Conservation (phyloP, 2,113 vertebrate species). For the Rutilus rutilus region DNA sequence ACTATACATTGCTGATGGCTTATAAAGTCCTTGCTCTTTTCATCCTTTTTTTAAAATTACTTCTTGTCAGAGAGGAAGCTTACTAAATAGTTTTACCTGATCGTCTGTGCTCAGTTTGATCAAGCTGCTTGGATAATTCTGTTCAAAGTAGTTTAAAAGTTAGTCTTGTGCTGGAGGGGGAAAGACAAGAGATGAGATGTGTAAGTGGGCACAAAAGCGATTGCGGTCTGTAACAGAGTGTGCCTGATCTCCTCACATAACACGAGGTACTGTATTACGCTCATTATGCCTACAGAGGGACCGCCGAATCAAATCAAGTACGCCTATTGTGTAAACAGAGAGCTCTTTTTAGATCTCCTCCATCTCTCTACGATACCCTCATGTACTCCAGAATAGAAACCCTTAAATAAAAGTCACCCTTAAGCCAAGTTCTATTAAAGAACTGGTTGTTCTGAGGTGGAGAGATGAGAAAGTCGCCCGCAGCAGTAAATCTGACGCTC, state of each 20-base stretch:
- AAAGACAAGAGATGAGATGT: slow-evolving; percentile 28
- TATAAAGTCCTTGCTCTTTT: background rate
- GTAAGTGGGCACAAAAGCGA: slow-evolving; percentile 46
- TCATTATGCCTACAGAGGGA: slow-evolving; percentile 44
- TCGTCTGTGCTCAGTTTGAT: slow-evolving; percentile 46
- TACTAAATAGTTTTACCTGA: slow-evolving; percentile 36
- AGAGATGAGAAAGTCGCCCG: slow-evolving; percentile 21
- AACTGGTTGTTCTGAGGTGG: slow-evolving; percentile 23
- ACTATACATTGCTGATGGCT: slow-evolving; percentile 9
- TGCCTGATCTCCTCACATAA: slow-evolving; percentile 41
- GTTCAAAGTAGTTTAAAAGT: slow-evolving; percentile 70
- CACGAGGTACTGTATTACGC: slow-evolving; percentile 35
- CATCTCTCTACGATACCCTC: background rate
- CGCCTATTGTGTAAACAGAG: slow-evolving; percentile 44
- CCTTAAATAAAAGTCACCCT: slow-evolving; percentile 34
- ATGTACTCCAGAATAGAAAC: slow-evolving; percentile 37
- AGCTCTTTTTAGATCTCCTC: slow-evolving; percentile 22
- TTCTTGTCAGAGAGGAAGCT: slow-evolving; percentile 54
- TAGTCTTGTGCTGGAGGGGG: slow-evolving; percentile 59
- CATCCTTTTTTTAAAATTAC: slow-evolving; percentile 55
- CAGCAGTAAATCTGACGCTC: slow-evolving; percentile 13
- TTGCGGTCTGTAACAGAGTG: slow-evolving; percentile 26
- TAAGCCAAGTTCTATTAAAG: slow-evolving; percentile 36
- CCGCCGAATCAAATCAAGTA: slow-evolving; percentile 35
- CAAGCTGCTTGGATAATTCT: slow-evolving; percentile 64